Evolutionary conservation across 2,113 vertebrate species (phyloP).

Genomic region (Etheostoma cragini): DNA sequence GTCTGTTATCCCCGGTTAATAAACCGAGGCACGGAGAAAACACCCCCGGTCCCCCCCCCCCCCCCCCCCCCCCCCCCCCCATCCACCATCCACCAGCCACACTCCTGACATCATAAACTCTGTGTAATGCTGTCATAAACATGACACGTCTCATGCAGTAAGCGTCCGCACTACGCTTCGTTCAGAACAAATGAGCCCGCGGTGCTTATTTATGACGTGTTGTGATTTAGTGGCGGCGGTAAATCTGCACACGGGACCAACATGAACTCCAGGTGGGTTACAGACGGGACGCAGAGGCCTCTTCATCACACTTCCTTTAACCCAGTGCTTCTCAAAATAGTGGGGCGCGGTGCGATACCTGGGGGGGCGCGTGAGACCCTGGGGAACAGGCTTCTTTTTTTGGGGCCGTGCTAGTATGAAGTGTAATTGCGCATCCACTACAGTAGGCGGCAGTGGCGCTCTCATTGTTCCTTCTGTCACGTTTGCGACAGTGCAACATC

Average conservation of each 20-base stretch:
- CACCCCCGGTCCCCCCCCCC: background rate
- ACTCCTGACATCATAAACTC: slow-evolving; percentile 72
- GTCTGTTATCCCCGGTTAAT: slow-evolving; percentile 76
- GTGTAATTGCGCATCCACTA: too few relatives aligned
- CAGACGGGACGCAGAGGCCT: background rate
- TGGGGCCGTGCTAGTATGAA: too few relatives aligned
- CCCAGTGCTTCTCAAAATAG: too few relatives aligned
- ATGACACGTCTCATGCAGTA: slow-evolving; percentile 56
- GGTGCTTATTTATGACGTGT: slow-evolving; percentile 37
- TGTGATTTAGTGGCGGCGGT: slow-evolving; percentile 50
- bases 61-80: background rate
- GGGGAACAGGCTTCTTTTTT: too few relatives aligned
- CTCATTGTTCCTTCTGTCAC: too few relatives aligned
- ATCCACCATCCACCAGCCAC: background rate
- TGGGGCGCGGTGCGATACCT: too few relatives aligned
- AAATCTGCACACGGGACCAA: slow-evolving; percentile 12
- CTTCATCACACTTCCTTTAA: too few relatives aligned
- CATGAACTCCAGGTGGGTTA: background rate
- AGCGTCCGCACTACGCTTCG: slow-evolving; percentile 42
- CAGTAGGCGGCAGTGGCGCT: too few relatives aligned
- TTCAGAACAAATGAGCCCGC: slow-evolving; percentile 61
- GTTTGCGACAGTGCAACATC: too few relatives aligned
- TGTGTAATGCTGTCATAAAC: slow-evolving; percentile 68
- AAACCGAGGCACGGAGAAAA: slow-evolving; percentile 45
- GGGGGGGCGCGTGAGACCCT: too few relatives aligned